phyloP scores from a whole-genome alignment of 2,888 invertebrate genomes.

The Sphaerophoria taeniata region DNA sequence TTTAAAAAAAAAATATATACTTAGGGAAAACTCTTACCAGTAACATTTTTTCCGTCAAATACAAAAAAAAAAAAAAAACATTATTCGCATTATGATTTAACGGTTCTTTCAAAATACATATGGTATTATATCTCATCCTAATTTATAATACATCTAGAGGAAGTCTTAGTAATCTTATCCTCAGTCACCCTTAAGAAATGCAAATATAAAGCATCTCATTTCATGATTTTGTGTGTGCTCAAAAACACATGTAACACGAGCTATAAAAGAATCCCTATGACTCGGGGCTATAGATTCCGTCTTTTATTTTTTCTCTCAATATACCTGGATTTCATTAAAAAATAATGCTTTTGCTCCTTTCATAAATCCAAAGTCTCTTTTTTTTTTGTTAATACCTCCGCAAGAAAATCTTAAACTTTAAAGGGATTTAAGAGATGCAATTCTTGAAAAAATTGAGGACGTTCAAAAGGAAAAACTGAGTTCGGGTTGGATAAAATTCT shows the following conservation, averaged over 20 bases:
- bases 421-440: slow-evolving; percentile 17
- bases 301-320: neutral
- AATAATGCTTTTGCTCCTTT: neutral
- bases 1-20: too few relatives aligned
- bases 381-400: neutral
- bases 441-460: neutral
- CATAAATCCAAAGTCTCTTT: neutral
- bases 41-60: too few relatives aligned
- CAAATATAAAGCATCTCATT: neutral
- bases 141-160: neutral
- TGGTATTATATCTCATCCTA: neutral
- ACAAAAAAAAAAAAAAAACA: too few relatives aligned
- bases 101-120: neutral
- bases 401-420: slow-evolving; percentile 14
- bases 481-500: slow-evolving; percentile 20
- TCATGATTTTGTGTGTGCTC: neutral
- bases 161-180: neutral
- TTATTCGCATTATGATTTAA: too few relatives aligned
- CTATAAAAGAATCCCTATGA: neutral
- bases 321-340: neutral
- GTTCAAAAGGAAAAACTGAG: neutral
- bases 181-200: neutral
- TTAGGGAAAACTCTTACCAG: too few relatives aligned
- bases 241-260: slow-evolving; percentile 5
- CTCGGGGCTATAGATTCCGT: slow-evolving; percentile 6